Percentiles rank a stretch among this genome's conserved stretches.
phyloP scores from a whole-genome alignment of 2,888 invertebrate genomes.

The Tridacna crocea region DNA sequence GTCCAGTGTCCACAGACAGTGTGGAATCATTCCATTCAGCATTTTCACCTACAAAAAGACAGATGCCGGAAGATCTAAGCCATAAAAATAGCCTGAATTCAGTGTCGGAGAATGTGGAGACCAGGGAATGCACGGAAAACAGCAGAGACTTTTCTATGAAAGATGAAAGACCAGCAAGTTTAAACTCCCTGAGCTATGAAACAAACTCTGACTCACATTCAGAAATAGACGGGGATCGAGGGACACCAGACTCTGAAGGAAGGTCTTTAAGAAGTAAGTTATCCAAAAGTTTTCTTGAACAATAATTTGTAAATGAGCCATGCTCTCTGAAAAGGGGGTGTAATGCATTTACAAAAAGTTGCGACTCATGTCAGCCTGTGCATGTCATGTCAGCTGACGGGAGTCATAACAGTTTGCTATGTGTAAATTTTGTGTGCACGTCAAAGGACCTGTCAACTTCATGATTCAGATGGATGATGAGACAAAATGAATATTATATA shows the following conservation, averaged over 20 bases:
- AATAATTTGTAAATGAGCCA: too few relatives aligned
- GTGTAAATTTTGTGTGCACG: too few relatives aligned
- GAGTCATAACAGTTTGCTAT: too few relatives aligned
- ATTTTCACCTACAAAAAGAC: slow-evolving; percentile 79
- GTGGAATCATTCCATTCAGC: slow-evolving; percentile 77
- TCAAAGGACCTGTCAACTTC: too few relatives aligned
- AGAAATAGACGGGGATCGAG: slow-evolving; percentile 74
- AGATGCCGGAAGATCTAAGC: slow-evolving; percentile 69
- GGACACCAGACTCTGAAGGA: slow-evolving; percentile 79
- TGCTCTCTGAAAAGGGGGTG: not conserved
- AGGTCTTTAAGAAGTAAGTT: slow-evolving; percentile 79
- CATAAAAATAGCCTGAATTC: slow-evolving; percentile 48
- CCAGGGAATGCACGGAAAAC: slow-evolving; percentile 53
- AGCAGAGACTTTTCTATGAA: slow-evolving; percentile 63
- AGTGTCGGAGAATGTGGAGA: slow-evolving; percentile 41
- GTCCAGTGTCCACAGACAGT: slow-evolving; percentile 74
- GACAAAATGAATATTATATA: too few relatives aligned
- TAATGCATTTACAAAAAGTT: too few relatives aligned
- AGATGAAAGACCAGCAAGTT: slow-evolving; percentile 78
- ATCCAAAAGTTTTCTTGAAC: not conserved
- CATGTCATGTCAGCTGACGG: too few relatives aligned
- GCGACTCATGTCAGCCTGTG: too few relatives aligned
- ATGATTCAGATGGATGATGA: too few relatives aligned
- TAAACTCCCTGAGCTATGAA: slow-evolving; percentile 74
- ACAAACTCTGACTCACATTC: slow-evolving; percentile 78